Evolutionary conservation across 2,888 invertebrate genomes (phyloP), one percentile per base, ranked within the genome.

Genomic region (Erpobdella octoculata): DNA sequence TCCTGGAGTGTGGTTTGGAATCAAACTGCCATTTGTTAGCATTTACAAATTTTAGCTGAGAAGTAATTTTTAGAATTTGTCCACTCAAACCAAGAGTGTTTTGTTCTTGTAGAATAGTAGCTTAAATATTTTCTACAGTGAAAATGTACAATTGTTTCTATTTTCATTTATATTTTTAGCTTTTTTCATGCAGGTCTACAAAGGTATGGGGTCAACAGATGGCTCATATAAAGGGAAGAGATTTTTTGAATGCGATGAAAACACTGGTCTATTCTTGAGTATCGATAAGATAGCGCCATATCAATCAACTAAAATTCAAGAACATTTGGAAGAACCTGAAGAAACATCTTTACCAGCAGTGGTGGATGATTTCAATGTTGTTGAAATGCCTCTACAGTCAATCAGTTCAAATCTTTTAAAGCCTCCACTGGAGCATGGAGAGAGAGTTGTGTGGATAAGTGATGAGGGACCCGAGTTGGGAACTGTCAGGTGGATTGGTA

Each of bases 391-490:
- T 33, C n/a, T n/a, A 9, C 6, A 35, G 8, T 31, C 35, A 35
- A n/a, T n/a, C n/a, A n/a, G 28, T 33, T 31, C n/a, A 28, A 31
- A 28, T 31, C 8, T 66, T 33, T 25, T 37, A 21, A 38, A 36
- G n/a, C 76, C 78, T 18, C 77, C 78, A 4, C 77, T 85, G 61
- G 75, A 78, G 62, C 78, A 85, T 18, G 85, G 85, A 2, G 85
- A 86, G 74, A 78, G 85, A 67, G 83, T 86, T n/a, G 83, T 85
- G 5, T 87, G 86, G 86, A 78, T 84, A 69, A 85, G 84, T 73
- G 85, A 85, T 76, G 78, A 81, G 41, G 83, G 85, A 12, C 84
- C 85, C 1, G 85, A 86, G 76, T 78, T 79, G 74, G 86, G 85
- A 18, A 79, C 79, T 1, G 85, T 86, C 25, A 81, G 82, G 74